These are phyloP conservation scores for Ceratina japonica DNA, from an alignment of 1,140 invertebrate genomes.

Conservation along the genomic window DNA sequence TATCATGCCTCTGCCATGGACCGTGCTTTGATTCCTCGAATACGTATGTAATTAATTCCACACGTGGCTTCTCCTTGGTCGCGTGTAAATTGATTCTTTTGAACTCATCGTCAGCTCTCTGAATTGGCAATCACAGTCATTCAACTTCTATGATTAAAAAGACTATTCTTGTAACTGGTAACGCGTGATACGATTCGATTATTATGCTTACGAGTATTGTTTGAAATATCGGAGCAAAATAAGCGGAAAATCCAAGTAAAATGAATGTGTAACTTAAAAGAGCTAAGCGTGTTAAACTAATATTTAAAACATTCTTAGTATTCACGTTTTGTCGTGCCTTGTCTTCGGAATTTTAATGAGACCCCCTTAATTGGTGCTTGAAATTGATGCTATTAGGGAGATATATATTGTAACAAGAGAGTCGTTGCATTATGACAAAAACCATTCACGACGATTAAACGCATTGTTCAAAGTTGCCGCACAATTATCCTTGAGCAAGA, in stretches of 20 bases:
- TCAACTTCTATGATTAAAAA: not conserved
- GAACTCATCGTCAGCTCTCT: too few relatives aligned
- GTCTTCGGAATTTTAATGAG: too few relatives aligned
- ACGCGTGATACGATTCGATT: not conserved
- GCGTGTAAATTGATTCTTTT: not conserved
- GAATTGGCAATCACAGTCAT: not conserved
- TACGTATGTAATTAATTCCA: slow-evolving; percentile 20
- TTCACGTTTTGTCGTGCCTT: too few relatives aligned
- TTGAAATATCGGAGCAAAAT: not conserved
- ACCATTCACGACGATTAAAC: not conserved
- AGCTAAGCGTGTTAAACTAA: too few relatives aligned
- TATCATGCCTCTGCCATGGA: slow-evolving; percentile 47
- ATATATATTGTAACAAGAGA: too few relatives aligned
- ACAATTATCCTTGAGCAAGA: not conserved
- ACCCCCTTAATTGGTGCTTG: too few relatives aligned
- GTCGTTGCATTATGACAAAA: too few relatives aligned
- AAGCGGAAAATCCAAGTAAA: too few relatives aligned
- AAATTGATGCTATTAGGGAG: too few relatives aligned
- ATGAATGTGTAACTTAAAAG: too few relatives aligned
- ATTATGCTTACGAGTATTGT: not conserved
- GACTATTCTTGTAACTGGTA: not conserved
- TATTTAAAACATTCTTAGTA: too few relatives aligned
- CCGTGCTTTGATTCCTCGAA: slow-evolving; percentile 16
- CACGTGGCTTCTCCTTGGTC: not conserved
- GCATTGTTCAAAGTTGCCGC: not conserved